These are phyloP conservation scores for Toxotes jaculatrix DNA, from an alignment of 2,113 vertebrate species.

Conservation along the genomic window DNA sequence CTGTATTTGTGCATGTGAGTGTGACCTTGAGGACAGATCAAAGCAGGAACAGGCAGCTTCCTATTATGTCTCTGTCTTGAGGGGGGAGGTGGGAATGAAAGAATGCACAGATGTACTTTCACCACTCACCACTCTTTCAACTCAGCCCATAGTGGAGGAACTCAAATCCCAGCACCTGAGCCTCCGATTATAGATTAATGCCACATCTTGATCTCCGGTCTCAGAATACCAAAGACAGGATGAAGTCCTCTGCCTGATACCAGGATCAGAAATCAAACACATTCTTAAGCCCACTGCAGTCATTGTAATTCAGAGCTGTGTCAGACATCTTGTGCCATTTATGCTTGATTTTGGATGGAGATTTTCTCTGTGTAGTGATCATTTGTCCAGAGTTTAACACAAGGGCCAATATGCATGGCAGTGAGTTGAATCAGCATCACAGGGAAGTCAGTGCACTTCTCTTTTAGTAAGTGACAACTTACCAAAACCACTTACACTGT, in stretches of 20 bases:
- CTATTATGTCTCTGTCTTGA: conserved; percentile 42
- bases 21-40: conserved; percentile 70
- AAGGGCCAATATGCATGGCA: neutral
- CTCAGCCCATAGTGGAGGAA: conserved; percentile 36
- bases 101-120: conserved; percentile 77
- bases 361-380: conserved; percentile 33
- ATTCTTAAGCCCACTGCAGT: conserved; percentile 49
- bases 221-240: conserved; percentile 61
- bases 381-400: conserved; percentile 40
- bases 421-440: neutral
- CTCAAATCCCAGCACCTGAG: conserved; percentile 73
- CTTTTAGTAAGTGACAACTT: conserved; percentile 1
- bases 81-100: conserved; percentile 38
- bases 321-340: conserved; percentile 52
- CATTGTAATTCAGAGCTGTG: conserved; percentile 52
- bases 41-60: conserved; percentile 68
- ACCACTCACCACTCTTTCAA: conserved; percentile 66
- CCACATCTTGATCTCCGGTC: conserved; percentile 66
- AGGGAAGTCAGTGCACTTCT: neutral
- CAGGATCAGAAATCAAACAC: conserved; percentile 63
- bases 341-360: conserved; percentile 33
- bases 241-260: conserved; percentile 49
- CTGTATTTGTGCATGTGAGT: conserved; percentile 7
- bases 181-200: conserved; percentile 72
- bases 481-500: neutral